A percentile compares a stretch with the other conserved stretches of the same genome.
Evolutionary conservation across 2,113 vertebrate species (phyloP).

Genomic region (Callorhinus ursinus): DNA sequence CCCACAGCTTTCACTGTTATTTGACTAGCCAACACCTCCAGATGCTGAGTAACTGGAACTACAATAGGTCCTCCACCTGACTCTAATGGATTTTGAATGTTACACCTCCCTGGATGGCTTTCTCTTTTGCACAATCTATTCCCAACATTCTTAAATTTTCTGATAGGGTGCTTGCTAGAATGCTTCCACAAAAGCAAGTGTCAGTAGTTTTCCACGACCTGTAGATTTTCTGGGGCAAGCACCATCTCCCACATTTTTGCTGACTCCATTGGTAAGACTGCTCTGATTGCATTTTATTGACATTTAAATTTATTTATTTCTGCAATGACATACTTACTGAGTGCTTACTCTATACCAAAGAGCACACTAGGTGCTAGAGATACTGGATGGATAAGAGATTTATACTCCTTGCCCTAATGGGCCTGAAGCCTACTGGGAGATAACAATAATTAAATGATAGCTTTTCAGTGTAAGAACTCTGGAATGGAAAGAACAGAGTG

Average conservation of each 20-base stretch:
- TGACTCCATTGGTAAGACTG: slow-evolving; percentile 9
- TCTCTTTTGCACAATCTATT: slow-evolving; percentile 55
- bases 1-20: neutral
- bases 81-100: slow-evolving; percentile 63
- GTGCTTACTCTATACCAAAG: neutral
- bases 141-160: slow-evolving; percentile 1
- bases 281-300: neutral
- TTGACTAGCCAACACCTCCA: neutral
- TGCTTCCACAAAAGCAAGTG: neutral
- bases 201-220: neutral
- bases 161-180: neutral
- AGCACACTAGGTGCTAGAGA: neutral
- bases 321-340: neutral
- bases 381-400: neutral
- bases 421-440: neutral
- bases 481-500: neutral
- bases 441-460: neutral
- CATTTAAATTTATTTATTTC: slow-evolving; percentile 8
- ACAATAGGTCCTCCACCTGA: slow-evolving; percentile 49
- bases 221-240: neutral
- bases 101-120: slow-evolving; percentile 43
- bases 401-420: neutral
- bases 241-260: neutral
- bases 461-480: neutral
- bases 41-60: slow-evolving; percentile 40